phyloP scores from a whole-genome alignment of 2,113 vertebrate genomes.

The Microcebus tavaratra region DNA sequence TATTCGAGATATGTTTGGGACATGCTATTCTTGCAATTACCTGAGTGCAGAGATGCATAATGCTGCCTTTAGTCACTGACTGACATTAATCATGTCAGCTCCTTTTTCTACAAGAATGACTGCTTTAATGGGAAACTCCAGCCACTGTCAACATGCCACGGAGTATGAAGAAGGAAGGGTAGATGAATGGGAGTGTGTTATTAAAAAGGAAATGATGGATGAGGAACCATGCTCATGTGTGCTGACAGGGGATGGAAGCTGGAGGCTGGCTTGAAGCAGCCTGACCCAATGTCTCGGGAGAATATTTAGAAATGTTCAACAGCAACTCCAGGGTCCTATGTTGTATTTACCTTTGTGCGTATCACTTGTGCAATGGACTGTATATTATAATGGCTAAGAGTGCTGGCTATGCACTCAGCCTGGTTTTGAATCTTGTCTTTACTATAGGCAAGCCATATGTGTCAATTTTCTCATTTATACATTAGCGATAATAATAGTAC shows the following conservation, averaged over 20 bases:
- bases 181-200: slow-evolving; percentile 73
- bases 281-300: not conserved
- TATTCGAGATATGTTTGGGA: slow-evolving; percentile 73
- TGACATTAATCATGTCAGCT: slow-evolving; percentile 86
- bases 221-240: slow-evolving; percentile 70
- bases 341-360: not conserved
- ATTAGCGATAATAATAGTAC: not conserved
- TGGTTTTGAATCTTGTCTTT: not conserved
- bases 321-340: not conserved
- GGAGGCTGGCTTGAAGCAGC: not conserved
- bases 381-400: rapidly evolving
- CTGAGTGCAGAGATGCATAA: slow-evolving; percentile 67
- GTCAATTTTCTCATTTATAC: not conserved
- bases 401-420: not conserved
- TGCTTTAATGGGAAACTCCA: slow-evolving; percentile 86
- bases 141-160: slow-evolving; percentile 79
- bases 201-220: slow-evolving; percentile 75
- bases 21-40: slow-evolving; percentile 69
- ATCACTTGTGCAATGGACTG: rapidly evolving
- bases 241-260: slow-evolving; percentile 61
- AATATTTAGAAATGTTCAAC: not conserved
- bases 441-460: not conserved
- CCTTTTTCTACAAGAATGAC: slow-evolving; percentile 86
- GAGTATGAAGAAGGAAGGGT: slow-evolving; percentile 56
- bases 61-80: slow-evolving; percentile 71